These are phyloP conservation scores for Astreopora myriophthalma DNA, from an alignment of 64 coral and sea anemone species.

Conservation along the genomic window DNA sequence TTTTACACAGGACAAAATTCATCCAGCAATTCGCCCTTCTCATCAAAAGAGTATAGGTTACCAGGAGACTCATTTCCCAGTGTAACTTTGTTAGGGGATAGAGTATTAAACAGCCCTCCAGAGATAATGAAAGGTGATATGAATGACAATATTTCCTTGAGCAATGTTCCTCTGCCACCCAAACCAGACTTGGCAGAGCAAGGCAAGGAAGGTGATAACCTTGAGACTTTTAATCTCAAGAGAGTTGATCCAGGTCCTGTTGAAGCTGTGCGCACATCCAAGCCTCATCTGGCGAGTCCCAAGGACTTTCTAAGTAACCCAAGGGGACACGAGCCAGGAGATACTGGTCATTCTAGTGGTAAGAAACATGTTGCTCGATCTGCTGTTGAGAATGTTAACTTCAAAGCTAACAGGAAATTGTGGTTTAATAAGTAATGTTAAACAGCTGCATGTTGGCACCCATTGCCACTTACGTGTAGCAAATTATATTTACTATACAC, in stretches of 20 bases:
- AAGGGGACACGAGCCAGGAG: constrained; percentile 16
- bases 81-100: background rate
- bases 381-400: no score
- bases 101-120: background rate
- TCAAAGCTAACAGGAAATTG: no score
- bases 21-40: background rate
- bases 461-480: no score
- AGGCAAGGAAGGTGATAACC: background rate
- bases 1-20: background rate
- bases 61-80: background rate
- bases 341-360: background rate
- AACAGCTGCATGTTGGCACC: no score
- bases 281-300: constrained; percentile 71
- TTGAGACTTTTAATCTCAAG: constrained; percentile 15
- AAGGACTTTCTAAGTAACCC: constrained; percentile 34
- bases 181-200: background rate
- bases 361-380: background rate
- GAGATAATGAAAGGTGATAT: background rate
- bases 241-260: constrained; percentile 16
- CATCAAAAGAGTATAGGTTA: background rate
- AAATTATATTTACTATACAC: no score
- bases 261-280: background rate
- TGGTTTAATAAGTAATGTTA: no score
- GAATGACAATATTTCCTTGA: background rate
- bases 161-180: background rate